These are phyloP conservation scores for Empidonax alnorum DNA, from an alignment of 2,113 vertebrate genomes.

Conservation along the genomic window DNA sequence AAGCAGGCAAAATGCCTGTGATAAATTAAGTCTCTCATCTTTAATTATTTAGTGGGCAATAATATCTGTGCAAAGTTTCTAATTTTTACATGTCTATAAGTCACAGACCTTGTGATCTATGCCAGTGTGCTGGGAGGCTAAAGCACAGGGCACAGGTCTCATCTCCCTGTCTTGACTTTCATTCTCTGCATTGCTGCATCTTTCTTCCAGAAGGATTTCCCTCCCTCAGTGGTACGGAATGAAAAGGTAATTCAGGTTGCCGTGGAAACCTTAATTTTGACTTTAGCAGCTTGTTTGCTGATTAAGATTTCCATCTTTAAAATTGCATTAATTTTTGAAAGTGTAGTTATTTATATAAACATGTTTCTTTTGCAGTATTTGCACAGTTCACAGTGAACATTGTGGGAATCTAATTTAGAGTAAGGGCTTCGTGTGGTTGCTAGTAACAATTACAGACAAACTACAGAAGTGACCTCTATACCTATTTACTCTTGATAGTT, in stretches of 20 bases:
- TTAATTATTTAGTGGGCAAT: constrained; percentile 3
- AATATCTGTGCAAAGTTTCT: background rate
- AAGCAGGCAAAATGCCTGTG: background rate
- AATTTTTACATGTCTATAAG: background rate
- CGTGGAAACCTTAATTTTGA: background rate
- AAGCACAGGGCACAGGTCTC: background rate
- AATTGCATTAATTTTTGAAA: constrained; percentile 40
- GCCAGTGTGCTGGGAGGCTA: background rate
- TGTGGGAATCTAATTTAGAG: background rate
- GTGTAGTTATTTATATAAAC: constrained; percentile 5
- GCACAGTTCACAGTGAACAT: background rate
- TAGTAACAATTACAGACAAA: background rate
- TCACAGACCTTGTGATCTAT: background rate
- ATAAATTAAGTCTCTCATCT: background rate
- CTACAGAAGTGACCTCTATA: background rate
- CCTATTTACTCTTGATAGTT: background rate
- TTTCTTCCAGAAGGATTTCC: background rate
- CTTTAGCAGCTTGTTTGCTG: background rate
- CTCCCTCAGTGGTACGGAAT: background rate
- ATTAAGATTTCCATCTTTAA: constrained; percentile 4
- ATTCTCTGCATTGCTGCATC: background rate
- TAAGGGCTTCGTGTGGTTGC: background rate
- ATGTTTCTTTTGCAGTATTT: background rate
- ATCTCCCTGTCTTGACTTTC: background rate
- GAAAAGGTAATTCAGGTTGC: background rate